A percentile compares a stretch with the other conserved stretches of the same genome.
Conservation (phyloP, 2,888 invertebrate species). For the Sisyra terminalis region DNA sequence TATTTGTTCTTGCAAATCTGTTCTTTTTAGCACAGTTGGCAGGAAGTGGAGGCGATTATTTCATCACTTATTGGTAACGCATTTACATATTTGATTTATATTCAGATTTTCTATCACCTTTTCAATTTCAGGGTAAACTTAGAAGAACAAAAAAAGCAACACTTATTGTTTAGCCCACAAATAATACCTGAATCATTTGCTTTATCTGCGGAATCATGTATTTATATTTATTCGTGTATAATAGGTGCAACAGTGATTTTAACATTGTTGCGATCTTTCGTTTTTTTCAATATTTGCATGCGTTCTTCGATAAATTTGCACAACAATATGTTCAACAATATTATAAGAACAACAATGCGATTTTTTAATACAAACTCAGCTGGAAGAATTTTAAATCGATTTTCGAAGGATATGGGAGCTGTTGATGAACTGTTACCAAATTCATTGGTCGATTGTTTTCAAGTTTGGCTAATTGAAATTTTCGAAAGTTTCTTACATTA, state of each 20-base stretch:
- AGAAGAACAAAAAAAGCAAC: slow-evolving; percentile 17
- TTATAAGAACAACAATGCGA: slow-evolving; percentile 43
- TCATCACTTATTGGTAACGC: too few relatives aligned
- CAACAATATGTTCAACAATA: slow-evolving; percentile 31
- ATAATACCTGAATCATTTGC: too few relatives aligned
- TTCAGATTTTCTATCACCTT: background rate
- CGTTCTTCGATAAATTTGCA: slow-evolving; percentile 37
- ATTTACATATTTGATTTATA: too few relatives aligned
- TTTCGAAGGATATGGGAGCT: slow-evolving; percentile 52
- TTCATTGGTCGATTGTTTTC: slow-evolving; percentile 28
- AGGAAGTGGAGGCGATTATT: too few relatives aligned
- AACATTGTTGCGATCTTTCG: slow-evolving; percentile 28
- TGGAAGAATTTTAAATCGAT: slow-evolving; percentile 47
- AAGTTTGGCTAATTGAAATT: too few relatives aligned
- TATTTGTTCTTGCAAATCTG: too few relatives aligned
- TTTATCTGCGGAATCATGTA: too few relatives aligned
- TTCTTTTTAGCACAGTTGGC: too few relatives aligned
- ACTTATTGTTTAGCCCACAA: slow-evolving; percentile 15
- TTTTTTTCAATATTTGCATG: slow-evolving; percentile 37
- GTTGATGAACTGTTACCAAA: slow-evolving; percentile 34
- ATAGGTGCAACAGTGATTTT: slow-evolving; percentile 21
- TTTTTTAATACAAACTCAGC: slow-evolving; percentile 55
- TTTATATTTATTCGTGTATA: too few relatives aligned
- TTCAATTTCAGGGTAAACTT: too few relatives aligned
- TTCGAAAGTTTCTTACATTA: too few relatives aligned